These are phyloP conservation scores for Pygocentrus nattereri DNA, from an alignment of 2,797 vertebrate genomes.

Conservation along the genomic window DNA sequence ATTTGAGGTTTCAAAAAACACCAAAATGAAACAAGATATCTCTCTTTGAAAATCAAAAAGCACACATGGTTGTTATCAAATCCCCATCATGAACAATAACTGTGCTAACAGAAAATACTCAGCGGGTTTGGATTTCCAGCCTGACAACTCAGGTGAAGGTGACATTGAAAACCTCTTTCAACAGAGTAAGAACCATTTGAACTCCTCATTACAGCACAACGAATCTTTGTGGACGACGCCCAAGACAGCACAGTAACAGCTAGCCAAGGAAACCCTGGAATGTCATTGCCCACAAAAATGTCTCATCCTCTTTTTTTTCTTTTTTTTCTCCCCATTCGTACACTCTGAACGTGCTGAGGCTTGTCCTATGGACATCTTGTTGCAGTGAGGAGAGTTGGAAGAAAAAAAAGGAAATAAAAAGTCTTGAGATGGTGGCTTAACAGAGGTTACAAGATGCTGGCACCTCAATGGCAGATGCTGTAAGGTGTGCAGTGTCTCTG, in stretches of 20 bases:
- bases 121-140: neutral
- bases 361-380: neutral
- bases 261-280: conserved; percentile 36
- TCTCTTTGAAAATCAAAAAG: neutral
- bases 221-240: conserved; percentile 47
- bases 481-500: neutral
- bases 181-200: conserved; percentile 7
- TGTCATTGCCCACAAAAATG: conserved; percentile 44
- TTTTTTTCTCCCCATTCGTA: neutral
- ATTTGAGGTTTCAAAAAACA: neutral
- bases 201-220: conserved; percentile 35
- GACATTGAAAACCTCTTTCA: conserved; percentile 19
- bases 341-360: conserved; percentile 31
- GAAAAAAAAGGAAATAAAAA: neutral
- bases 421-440: neutral
- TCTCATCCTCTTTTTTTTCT: conserved; percentile 1
- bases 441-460: neutral
- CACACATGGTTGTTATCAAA: neutral
- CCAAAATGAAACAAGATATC: conserved; percentile 19
- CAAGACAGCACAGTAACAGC: conserved; percentile 61
- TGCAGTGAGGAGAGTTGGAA: neutral
- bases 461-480: neutral
- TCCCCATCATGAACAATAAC: neutral
- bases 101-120: conserved; percentile 29
- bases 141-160: conserved; percentile 22